These are phyloP conservation scores for Pandemis heparana DNA, from an alignment of 2,888 invertebrate genomes.

Conservation along the genomic window DNA sequence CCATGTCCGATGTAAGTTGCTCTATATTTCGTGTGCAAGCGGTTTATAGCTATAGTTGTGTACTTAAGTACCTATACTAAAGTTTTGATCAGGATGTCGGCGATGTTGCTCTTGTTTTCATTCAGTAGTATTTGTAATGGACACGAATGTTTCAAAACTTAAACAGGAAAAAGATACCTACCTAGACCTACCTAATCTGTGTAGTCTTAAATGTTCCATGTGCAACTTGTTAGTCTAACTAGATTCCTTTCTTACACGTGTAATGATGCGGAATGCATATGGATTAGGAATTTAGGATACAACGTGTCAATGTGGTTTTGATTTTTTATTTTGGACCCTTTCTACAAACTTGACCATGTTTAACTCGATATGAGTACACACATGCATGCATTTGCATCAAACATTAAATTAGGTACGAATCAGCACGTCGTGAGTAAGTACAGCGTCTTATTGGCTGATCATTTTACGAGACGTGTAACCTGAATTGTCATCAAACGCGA, in stretches of 20 bases:
- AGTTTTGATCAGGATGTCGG: background rate
- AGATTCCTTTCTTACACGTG: background rate
- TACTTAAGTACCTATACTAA: background rate
- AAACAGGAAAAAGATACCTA: background rate
- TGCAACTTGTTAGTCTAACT: background rate
- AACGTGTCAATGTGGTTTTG: background rate
- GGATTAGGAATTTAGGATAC: background rate
- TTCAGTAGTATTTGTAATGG: background rate
- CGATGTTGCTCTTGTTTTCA: background rate
- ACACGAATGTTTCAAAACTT: background rate
- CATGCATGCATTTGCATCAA: background rate
- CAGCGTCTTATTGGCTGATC: background rate
- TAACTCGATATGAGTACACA: background rate
- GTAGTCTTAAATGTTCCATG: background rate
- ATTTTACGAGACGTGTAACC: background rate
- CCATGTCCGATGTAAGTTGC: background rate
- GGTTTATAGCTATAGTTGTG: background rate
- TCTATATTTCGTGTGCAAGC: background rate
- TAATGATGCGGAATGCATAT: background rate
- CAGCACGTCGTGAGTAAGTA: background rate
- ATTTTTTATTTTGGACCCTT: background rate
- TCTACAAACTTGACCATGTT: background rate
- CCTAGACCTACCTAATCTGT: background rate
- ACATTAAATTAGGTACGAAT: background rate
- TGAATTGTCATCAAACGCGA: background rate